Percentiles rank a stretch among this genome's conserved stretches.
phyloP scores from a whole-genome alignment of 1,140 invertebrate species.

The Zaprionus capensis region DNA sequence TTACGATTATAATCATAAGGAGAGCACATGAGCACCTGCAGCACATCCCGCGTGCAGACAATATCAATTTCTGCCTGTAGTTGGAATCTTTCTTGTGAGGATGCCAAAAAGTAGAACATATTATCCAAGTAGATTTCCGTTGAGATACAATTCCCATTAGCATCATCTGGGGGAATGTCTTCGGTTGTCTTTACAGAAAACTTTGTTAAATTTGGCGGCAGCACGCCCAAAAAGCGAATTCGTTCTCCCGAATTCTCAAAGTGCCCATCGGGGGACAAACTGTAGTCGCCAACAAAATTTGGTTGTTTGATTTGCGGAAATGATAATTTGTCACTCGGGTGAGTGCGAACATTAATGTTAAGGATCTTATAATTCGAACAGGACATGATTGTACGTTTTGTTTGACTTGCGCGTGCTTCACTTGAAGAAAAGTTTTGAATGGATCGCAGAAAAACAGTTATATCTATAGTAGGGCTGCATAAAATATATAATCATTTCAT shows the following conservation, averaged over 20 bases:
- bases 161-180: neutral
- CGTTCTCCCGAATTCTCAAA: slow-evolving; percentile 18
- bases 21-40: slow-evolving; percentile 54
- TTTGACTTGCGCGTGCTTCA: neutral
- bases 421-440: slow-evolving; percentile 7
- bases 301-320: slow-evolving; percentile 44
- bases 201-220: slow-evolving; percentile 2
- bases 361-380: slow-evolving; percentile 26
- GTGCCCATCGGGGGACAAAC: slow-evolving; percentile 35
- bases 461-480: too few species aligned
- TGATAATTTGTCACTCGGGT: neutral
- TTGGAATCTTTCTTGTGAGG: neutral
- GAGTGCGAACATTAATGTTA: slow-evolving; percentile 17
- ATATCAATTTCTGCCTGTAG: slow-evolving; percentile 33
- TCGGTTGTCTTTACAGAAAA: slow-evolving; percentile 16
- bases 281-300: slow-evolving; percentile 31
- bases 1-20: slow-evolving; percentile 49
- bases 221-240: slow-evolving; percentile 33
- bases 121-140: slow-evolving; percentile 42
- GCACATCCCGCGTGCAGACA: slow-evolving; percentile 50
- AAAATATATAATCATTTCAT: too few species aligned
- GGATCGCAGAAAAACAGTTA: slow-evolving; percentile 22
- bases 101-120: slow-evolving; percentile 37
- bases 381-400: slow-evolving; percentile 11
- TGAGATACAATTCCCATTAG: neutral